Conservation (phyloP, 2,113 vertebrate genomes). For the Clarias gariepinus region DNA sequence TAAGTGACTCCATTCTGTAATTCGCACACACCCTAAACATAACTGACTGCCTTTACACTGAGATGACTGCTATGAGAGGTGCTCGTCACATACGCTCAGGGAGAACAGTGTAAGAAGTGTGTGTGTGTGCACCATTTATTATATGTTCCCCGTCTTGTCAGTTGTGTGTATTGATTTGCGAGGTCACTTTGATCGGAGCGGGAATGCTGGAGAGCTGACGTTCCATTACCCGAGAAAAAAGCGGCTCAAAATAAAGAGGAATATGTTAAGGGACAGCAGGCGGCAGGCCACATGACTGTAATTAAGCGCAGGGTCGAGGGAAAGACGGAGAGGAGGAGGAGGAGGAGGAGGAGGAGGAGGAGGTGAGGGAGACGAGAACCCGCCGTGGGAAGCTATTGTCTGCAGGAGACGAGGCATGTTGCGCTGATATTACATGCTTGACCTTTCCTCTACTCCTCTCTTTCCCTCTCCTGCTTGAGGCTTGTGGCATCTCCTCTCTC, state of each 20-base stretch:
- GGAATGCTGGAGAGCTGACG: conserved; percentile 78
- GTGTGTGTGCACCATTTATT: conserved; percentile 84
- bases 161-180: conserved; percentile 87
- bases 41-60: conserved; percentile 84
- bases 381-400: conserved; percentile 68
- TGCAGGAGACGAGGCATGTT: conserved; percentile 64
- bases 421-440: conserved; percentile 70
- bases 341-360: conserved; percentile 52
- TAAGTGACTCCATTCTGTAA: conserved; percentile 70
- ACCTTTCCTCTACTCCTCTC: conserved; percentile 59
- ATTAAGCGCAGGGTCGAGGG: conserved; percentile 83
- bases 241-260: conserved; percentile 79
- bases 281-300: conserved; percentile 82
- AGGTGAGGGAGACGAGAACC: conserved; percentile 43
- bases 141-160: conserved; percentile 85
- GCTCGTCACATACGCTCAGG: conserved; percentile 80
- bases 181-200: conserved; percentile 90
- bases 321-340: conserved; percentile 51
- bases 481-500: too few species aligned
- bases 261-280: conserved; percentile 81
- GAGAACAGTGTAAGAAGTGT: conserved; percentile 51
- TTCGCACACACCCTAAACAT: conserved; percentile 74
- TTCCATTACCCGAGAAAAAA: conserved; percentile 87
- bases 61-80: conserved; percentile 84
- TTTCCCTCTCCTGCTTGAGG: conserved; percentile 26